A percentile compares a stretch with the other conserved stretches of the same genome.
phyloP scores from a whole-genome alignment of 2,888 invertebrate genomes.

The Thysanoteuthis rhombus region DNA sequence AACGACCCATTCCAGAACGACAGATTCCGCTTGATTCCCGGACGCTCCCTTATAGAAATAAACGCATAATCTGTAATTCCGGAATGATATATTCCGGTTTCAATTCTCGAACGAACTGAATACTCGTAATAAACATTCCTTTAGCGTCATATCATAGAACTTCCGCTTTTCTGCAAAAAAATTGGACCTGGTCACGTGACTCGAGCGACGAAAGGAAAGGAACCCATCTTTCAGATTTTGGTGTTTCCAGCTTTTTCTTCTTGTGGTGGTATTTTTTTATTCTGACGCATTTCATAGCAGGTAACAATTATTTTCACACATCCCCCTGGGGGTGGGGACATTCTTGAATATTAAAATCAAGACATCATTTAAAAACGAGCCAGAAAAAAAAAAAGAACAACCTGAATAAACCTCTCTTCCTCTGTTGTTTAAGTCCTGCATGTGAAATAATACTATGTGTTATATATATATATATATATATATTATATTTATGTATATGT shows the following conservation, averaged over 20 bases:
- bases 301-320: conserved; percentile 20
- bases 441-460: too few relatives aligned
- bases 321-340: too few relatives aligned
- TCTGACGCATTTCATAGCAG: conserved; percentile 30
- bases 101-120: neutral
- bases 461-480: too few relatives aligned
- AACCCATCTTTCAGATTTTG: conserved; percentile 31
- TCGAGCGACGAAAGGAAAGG: too few relatives aligned
- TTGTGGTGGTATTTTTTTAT: conserved; percentile 30
- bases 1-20: too few relatives aligned
- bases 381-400: neutral
- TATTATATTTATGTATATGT: too few relatives aligned
- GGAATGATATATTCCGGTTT: neutral
- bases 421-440: neutral
- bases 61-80: neutral
- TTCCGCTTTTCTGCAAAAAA: conserved; percentile 16
- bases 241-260: conserved; percentile 31
- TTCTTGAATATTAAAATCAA: neutral
- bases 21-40: too few relatives aligned
- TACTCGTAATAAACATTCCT: conserved; percentile 20
- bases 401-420: neutral
- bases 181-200: conserved; percentile 23
- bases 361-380: neutral
- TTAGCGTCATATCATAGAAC: neutral
- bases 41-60: too few relatives aligned